Base-by-base conservation (phyloP, 2,797 vertebrate genomes). In the Micromesistius poutassou region DNA sequence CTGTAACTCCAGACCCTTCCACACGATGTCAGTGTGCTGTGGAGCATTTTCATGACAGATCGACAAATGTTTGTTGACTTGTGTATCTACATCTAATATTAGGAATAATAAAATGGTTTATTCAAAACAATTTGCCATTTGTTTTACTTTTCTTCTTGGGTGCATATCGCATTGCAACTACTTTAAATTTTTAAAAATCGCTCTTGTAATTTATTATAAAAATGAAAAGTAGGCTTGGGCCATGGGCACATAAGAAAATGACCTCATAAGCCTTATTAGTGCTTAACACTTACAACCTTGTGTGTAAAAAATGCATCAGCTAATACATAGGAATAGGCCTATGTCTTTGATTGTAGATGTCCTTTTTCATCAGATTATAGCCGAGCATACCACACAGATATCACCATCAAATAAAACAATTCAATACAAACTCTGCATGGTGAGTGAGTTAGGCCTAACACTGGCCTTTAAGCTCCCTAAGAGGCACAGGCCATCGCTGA, bases 51-150 rank as follows among this genome's bases (percentile, higher is more conserved):
- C 94, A 94, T 94, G 93, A 92, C 88, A 83, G 90, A 91, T 87
- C 79, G 77, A 85, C 89, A 87, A 89, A 89, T 93, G 93, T 94
- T 93, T 93, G 92, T 94, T 94, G 93, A 94, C 90, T 94, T 93
- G 93, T 94, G 93, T 94, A 94, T 92, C 93, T 92, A 94, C 88
- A 95, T 93, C 91, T 93, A 93, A 92, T 93, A 94, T 93, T 94
- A 94, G 93, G 91, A 94, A 93, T 93, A 94, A 95, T 93, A 94
- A 95, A 95, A 88, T 90, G 89, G 90, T 94, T 94, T 92, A 90
- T 94, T 93, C 91, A 90, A 85, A 80, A 87, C 74, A 4, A 4
- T 35, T 35, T 33, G 66, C 66, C 0, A 25, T 55, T 70, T 77
- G 76, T 71, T n/a, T 1, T 16, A 0, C 0, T 10, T 22, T 22